Evolutionary conservation across 2,113 vertebrate genomes (phyloP).

Genomic region (Cygnus buccinator): DNA sequence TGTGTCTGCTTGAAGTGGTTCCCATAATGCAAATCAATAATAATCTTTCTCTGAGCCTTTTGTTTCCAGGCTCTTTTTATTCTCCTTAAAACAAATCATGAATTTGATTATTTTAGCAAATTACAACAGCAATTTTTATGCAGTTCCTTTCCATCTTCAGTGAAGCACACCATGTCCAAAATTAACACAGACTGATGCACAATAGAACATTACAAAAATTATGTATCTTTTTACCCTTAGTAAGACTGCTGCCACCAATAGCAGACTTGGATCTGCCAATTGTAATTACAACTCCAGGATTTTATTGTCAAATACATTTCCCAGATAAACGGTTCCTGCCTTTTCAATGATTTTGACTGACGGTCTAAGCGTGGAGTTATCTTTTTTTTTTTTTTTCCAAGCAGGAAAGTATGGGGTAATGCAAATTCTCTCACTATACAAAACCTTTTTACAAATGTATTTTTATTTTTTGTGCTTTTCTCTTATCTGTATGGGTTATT

Average conservation of each 20-base stretch:
- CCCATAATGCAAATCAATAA: background rate
- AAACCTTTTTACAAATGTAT: constrained; percentile 18
- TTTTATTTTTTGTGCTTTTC: constrained; percentile 46
- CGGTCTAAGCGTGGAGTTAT: background rate
- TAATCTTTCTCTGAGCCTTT: background rate
- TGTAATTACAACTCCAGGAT: constrained; percentile 43
- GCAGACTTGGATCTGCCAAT: constrained; percentile 28
- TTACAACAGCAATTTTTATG: background rate
- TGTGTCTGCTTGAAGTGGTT: background rate
- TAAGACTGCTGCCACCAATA: constrained; percentile 18
- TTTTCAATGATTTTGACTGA: constrained; percentile 48
- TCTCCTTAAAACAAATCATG: background rate
- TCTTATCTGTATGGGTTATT: constrained; percentile 41
- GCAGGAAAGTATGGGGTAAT: background rate
- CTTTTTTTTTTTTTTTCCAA: constrained; percentile 17
- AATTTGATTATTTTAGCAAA: constrained; percentile 37
- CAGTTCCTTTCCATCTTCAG: background rate
- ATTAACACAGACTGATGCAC: constrained; percentile 1
- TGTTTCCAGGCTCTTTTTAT: background rate
- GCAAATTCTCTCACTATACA: constrained; percentile 10
- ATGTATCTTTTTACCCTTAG: constrained; percentile 17
- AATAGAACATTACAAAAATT: constrained; percentile 22
- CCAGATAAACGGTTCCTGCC: constrained; percentile 28
- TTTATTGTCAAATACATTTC: constrained; percentile 58
- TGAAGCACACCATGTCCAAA: constrained; percentile 1